phyloP scores from a whole-genome alignment of 2,113 vertebrate genomes.

The Apteryx mantelli region DNA sequence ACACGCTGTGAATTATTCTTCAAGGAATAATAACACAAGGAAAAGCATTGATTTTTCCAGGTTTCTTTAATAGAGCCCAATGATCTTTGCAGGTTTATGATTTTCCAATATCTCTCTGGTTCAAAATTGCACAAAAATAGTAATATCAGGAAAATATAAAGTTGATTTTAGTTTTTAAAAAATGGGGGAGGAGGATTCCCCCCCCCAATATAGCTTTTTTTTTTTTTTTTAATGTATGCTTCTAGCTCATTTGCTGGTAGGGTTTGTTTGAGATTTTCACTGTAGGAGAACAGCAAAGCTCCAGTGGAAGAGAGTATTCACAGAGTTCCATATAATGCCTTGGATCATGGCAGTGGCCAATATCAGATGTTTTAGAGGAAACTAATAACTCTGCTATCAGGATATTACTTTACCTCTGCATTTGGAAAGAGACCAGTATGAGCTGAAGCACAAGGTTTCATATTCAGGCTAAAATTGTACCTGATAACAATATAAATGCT shows the following conservation, averaged over 20 bases:
- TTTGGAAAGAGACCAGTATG: neutral
- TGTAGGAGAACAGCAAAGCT: neutral
- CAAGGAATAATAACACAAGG: neutral
- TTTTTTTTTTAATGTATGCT: neutral
- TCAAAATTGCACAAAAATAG: neutral
- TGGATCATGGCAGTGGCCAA: neutral
- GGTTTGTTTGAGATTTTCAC: neutral
- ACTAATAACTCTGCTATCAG: neutral
- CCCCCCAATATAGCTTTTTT: neutral
- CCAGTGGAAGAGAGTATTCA: neutral
- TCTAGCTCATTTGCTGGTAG: neutral
- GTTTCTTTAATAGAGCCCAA: neutral
- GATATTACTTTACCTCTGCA: neutral
- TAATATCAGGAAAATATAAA: neutral
- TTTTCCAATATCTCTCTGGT: neutral
- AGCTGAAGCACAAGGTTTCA: neutral
- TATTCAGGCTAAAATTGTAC: neutral
- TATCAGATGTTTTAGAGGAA: neutral
- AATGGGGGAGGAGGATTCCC: neutral
- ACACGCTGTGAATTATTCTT: neutral
- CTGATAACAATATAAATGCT: neutral
- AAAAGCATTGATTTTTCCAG: neutral
- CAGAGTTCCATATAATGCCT: neutral
- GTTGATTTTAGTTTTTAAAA: neutral
- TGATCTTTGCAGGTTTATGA: neutral